Conservation (phyloP, 2,888 invertebrate genomes). For the Drosophila falleni region DNA sequence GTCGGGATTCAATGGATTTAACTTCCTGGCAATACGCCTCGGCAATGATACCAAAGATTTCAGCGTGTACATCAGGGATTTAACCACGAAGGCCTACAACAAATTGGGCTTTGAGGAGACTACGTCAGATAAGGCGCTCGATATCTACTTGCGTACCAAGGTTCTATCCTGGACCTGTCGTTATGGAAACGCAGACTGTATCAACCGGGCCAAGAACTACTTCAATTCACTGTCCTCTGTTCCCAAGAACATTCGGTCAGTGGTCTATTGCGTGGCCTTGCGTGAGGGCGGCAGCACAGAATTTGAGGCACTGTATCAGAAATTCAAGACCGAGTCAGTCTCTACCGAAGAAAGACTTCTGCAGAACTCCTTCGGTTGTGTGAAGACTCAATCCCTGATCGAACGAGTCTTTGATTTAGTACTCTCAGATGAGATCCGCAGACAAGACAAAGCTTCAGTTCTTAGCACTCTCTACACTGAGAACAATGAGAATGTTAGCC, state of each 20-base stretch:
- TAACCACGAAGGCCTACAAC: constrained; percentile 86
- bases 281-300: constrained; percentile 88
- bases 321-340: constrained; percentile 87
- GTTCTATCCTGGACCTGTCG: constrained; percentile 89
- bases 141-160: constrained; percentile 87
- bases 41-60: constrained; percentile 74
- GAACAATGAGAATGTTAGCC: constrained; percentile 86
- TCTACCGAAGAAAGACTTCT: constrained; percentile 90
- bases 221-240: constrained; percentile 83
- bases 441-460: constrained; percentile 83
- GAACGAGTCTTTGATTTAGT: constrained; percentile 86
- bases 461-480: constrained; percentile 86
- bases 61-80: constrained; percentile 85
- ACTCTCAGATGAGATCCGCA: constrained; percentile 84
- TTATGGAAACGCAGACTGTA: constrained; percentile 87
- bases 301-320: constrained; percentile 89
- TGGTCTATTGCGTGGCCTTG: constrained; percentile 92
- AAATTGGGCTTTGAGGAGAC: constrained; percentile 86
- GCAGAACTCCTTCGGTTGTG: constrained; percentile 89
- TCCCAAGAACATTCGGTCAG: constrained; percentile 88
- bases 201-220: constrained; percentile 84
- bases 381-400: constrained; percentile 87
- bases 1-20: constrained; percentile 87
- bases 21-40: constrained; percentile 82
- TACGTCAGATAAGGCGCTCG: constrained; percentile 86